Evolutionary conservation across 1,140 invertebrate species (phyloP), one percentile per base, ranked within the genome.

Genomic region (Scylla paramamosain): DNA sequence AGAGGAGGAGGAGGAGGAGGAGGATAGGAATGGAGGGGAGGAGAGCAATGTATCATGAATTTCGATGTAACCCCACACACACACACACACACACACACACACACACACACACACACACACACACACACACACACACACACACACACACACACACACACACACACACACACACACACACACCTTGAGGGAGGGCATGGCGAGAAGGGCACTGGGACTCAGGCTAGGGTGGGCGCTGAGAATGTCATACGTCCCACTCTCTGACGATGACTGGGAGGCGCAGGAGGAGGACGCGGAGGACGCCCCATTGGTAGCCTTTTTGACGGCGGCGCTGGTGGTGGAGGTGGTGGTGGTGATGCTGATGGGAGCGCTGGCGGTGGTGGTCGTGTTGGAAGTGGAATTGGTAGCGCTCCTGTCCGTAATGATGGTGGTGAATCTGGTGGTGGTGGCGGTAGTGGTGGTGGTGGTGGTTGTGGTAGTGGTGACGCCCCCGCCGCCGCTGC

Each of bases 171-270:
- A 59, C 12, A 20, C 52, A 77, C 67, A n/a, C 48, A 94, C 93
- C 94, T 92, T 95, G 32, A 95, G 39, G 10, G 94, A 92, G 29
- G 94, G 90, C 46, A 95, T 83, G 86, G 46, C 86, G 77, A 95
- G 77, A 7, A 95, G 28, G 0, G 94, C 59, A 25, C 52, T 84
- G 77, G 94, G 84, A 31, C 59, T 25, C 52, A 28, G 29, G 31
- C 87, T 32, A 29, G 32, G 52, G 7, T 6, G 8, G 39, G 31
- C 29, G 25, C 77, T 28, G 31, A 46, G 14, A 20, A 39, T n/a
- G 0, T 88, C 28, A 39, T 31, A n/a, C 32, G 20, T n/a, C 4
- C 29, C 82, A 28, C 25, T 8, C 52, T 67, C 87, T 3, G 86
- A 45, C 10, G 82, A n/a, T 12, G 88, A 52, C 59, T 91, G 16